These are phyloP conservation scores for Dicrostonyx torquatus DNA, from an alignment of 2,797 vertebrate genomes.

Conservation along the genomic window DNA sequence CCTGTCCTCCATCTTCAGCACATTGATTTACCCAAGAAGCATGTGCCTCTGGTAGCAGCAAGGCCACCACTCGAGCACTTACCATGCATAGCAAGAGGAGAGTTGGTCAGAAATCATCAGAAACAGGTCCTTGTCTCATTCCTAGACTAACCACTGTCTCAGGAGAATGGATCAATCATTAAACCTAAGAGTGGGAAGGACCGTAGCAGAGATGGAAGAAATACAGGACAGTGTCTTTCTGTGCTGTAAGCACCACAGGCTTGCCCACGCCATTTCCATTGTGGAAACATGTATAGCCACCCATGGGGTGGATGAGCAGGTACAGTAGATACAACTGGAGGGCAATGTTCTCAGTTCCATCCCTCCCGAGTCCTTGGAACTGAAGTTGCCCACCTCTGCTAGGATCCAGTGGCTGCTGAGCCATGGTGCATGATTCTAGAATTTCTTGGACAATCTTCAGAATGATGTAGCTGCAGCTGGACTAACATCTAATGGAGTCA, in stretches of 20 bases:
- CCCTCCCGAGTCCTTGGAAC: no score
- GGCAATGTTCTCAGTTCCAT: not conserved
- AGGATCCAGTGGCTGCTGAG: not conserved
- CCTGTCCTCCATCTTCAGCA: not conserved
- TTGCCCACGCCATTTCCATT: not conserved
- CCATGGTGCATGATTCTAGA: no score
- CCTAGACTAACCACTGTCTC: not conserved
- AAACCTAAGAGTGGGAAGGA: not conserved
- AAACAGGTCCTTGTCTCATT: no score
- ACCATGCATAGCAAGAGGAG: not conserved
- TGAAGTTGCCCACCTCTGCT: no score
- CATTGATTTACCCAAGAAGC: not conserved
- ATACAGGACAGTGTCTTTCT: not conserved
- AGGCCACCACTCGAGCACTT: not conserved
- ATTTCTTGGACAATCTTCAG: not conserved
- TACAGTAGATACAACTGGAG: not conserved
- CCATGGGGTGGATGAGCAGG: not conserved
- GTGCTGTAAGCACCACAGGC: not conserved
- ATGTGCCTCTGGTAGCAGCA: not conserved
- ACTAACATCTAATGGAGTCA: no score
- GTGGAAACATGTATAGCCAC: constrained; percentile 28
- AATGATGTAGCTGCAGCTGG: no score
- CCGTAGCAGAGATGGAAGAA: not conserved
- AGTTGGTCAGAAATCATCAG: not conserved
- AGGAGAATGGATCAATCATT: no score